Conservation (phyloP, 2,888 invertebrate species). For the Tipula unca region DNA sequence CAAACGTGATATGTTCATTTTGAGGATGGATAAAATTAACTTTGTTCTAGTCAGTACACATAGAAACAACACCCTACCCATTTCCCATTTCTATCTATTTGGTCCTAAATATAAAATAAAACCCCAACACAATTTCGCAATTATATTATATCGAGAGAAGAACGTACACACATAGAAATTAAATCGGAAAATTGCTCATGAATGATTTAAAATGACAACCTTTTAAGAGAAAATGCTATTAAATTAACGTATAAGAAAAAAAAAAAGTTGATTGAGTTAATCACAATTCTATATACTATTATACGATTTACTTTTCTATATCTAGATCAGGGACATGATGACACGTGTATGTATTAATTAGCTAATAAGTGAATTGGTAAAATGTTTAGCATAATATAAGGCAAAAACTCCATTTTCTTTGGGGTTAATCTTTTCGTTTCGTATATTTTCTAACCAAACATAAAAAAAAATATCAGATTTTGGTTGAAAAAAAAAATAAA, state of each 20-base stretch:
- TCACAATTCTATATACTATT: background rate
- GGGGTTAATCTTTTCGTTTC: background rate
- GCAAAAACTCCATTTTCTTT: background rate
- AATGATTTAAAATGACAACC: background rate
- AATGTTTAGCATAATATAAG: background rate
- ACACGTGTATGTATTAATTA: background rate
- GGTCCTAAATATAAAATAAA: too few species aligned
- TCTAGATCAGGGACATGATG: background rate
- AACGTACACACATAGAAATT: background rate
- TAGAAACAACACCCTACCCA: background rate
- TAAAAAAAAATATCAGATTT: too few species aligned
- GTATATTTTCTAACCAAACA: too few species aligned
- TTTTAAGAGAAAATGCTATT: background rate
- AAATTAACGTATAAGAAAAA: background rate
- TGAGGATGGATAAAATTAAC: background rate
- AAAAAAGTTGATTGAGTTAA: background rate
- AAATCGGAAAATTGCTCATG: background rate
- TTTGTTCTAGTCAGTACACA: background rate
- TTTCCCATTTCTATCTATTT: background rate
- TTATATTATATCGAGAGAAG: background rate
- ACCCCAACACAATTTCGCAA: background rate
- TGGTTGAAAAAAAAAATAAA: too few species aligned
- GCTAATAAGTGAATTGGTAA: background rate
- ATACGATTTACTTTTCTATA: background rate
- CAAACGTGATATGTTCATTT: background rate